Conservation (phyloP, 2,888 invertebrate species). For the Andrena marginata region DNA sequence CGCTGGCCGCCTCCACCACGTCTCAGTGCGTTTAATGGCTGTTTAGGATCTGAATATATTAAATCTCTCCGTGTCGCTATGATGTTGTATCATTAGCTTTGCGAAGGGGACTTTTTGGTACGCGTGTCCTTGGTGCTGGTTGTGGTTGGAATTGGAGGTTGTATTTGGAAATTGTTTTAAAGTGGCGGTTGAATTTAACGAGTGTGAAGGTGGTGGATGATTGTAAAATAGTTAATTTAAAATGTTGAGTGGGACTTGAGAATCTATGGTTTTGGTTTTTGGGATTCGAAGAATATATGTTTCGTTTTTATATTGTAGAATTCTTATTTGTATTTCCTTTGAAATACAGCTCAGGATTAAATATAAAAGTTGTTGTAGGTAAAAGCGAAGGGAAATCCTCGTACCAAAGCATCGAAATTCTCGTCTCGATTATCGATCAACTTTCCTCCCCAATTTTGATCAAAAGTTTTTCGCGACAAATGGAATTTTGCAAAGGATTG, state of each 20-base stretch:
- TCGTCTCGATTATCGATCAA: background rate
- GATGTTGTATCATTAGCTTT: constrained; percentile 13
- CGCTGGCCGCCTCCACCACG: constrained; percentile 20
- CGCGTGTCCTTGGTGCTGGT: too few relatives aligned
- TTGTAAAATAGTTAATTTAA: too few relatives aligned
- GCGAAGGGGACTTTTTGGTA: background rate
- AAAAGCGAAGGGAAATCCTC: too few relatives aligned
- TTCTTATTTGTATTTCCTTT: too few relatives aligned
- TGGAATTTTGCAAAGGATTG: constrained; percentile 20
- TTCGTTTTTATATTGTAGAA: too few relatives aligned
- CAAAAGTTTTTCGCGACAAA: background rate
- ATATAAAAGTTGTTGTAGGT: too few relatives aligned
- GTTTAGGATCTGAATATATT: constrained; percentile 46
- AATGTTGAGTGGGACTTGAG: too few relatives aligned
- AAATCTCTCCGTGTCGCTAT: constrained; percentile 28
- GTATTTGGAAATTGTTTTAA: too few relatives aligned
- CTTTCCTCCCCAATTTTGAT: background rate
- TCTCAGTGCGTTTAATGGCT: constrained; percentile 50
- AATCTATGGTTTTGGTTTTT: too few relatives aligned
- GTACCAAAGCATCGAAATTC: background rate
- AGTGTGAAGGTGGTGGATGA: too few relatives aligned
- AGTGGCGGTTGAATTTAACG: background rate
- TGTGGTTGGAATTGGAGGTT: background rate
- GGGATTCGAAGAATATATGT: too few relatives aligned
- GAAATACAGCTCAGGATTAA: too few relatives aligned